Conservation (phyloP, 2,797 vertebrate species). For the Chromobotia macracanthus region DNA sequence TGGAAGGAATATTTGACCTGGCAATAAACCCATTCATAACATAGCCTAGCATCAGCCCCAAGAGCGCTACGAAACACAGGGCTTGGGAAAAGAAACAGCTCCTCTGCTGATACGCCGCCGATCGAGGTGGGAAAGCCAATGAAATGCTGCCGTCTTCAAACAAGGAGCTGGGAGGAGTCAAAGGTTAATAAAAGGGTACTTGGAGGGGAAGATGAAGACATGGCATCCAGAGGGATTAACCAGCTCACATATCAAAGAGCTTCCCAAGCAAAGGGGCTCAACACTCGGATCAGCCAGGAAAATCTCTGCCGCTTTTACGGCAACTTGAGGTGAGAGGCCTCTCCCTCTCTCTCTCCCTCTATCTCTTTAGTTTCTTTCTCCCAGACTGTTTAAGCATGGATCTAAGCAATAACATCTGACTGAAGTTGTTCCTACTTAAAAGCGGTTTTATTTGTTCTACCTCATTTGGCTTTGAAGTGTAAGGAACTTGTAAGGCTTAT, state of each 20-base stretch:
- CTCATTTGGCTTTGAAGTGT: constrained; percentile 1
- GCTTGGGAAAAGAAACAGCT: constrained; percentile 71
- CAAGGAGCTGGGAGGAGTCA: constrained; percentile 76
- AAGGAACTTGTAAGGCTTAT: not conserved
- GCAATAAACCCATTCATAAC: constrained; percentile 67
- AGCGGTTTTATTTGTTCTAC: not conserved
- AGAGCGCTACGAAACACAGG: constrained; percentile 70
- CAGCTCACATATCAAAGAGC: constrained; percentile 82
- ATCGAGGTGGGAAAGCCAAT: constrained; percentile 75
- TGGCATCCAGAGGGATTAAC: constrained; percentile 79
- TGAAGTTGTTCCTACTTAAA: not conserved
- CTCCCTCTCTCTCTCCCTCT: constrained; percentile 12
- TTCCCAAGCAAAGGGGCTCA: constrained; percentile 68
- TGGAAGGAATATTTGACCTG: constrained; percentile 48
- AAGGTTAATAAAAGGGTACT: constrained; percentile 85
- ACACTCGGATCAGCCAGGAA: constrained; percentile 62
- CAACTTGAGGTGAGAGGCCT: constrained; percentile 54
- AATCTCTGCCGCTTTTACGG: constrained; percentile 75
- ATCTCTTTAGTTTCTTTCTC: constrained; percentile 19
- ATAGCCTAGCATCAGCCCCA: constrained; percentile 56
- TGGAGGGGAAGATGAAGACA: constrained; percentile 81
- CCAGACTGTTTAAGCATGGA: constrained; percentile 24
- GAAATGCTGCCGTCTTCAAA: constrained; percentile 80
- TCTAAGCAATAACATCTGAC: not conserved
- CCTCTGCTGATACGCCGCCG: constrained; percentile 58